phyloP scores from a whole-genome alignment of 2,888 invertebrate species.

The Allygus modestus region DNA sequence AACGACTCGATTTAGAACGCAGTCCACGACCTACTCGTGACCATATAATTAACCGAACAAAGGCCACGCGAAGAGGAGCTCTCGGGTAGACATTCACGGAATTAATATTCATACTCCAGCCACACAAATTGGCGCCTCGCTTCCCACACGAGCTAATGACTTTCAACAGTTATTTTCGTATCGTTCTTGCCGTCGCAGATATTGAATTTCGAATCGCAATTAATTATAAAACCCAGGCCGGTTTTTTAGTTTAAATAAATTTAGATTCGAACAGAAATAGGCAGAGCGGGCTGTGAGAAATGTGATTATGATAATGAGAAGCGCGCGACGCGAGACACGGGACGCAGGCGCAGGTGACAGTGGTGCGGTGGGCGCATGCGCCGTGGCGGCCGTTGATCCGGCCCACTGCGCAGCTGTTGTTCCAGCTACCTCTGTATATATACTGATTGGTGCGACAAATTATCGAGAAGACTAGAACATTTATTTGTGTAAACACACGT shows the following conservation, averaged over 20 bases:
- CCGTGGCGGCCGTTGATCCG: not conserved
- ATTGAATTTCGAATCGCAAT: not conserved
- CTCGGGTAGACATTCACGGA: not conserved
- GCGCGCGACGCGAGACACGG: not conserved
- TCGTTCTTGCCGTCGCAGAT: not conserved
- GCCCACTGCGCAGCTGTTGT: not conserved
- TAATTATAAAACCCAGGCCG: not conserved
- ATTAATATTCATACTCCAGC: slow-evolving; percentile 4
- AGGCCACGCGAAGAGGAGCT: not conserved
- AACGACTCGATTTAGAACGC: not conserved
- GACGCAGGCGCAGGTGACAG: slow-evolving; percentile 16
- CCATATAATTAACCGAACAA: slow-evolving; percentile 7
- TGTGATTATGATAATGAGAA: slow-evolving; percentile 25
- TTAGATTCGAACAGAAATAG: slow-evolving; percentile 30
- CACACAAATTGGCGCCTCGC: slow-evolving; percentile 1
- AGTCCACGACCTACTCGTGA: slow-evolving; percentile 2
- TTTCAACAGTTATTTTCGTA: not conserved
- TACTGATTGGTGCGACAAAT: no score
- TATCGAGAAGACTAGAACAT: no score
- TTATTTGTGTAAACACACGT: no score
- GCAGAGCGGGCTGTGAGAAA: slow-evolving; percentile 4
- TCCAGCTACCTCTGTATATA: no score
- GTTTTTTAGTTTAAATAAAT: slow-evolving; percentile 21
- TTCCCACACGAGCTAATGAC: not conserved
- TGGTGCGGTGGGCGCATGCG: slow-evolving; percentile 11